phyloP scores from a whole-genome alignment of 2,888 invertebrate genomes.

The Erynnis tages region DNA sequence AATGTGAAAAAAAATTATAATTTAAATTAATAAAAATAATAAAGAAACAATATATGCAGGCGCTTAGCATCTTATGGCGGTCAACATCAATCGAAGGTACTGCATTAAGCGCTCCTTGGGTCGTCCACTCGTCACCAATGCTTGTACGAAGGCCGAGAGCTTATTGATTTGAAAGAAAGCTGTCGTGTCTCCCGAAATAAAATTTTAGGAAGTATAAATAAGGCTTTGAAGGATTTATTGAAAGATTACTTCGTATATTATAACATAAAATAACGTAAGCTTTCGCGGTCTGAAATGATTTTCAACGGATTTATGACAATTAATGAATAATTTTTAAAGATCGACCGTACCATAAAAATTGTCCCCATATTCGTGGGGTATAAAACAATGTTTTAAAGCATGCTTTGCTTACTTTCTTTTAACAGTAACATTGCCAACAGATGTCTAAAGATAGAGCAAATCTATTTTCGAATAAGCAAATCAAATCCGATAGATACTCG shows the following conservation, averaged over 20 bases:
- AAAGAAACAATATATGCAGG: background rate
- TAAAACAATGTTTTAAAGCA: too few species aligned
- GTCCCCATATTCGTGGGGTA: too few species aligned
- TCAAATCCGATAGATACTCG: too few species aligned
- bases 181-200: conserved; percentile 3
- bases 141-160: conserved; percentile 15
- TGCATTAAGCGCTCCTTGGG: background rate
- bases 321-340: too few species aligned
- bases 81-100: conserved; percentile 4
- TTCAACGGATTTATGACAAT: too few species aligned
- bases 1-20: too few species aligned
- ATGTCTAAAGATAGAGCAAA: too few species aligned
- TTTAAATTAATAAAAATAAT: background rate
- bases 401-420: too few species aligned
- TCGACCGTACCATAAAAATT: too few species aligned
- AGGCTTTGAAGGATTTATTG: conserved; percentile 4
- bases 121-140: conserved; percentile 2
- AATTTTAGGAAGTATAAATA: too few species aligned
- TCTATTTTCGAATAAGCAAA: too few species aligned
- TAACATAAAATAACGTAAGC: background rate
- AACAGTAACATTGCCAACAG: too few species aligned
- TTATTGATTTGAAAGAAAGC: conserved; percentile 24
- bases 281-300: background rate
- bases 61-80: background rate
- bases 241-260: background rate